These are phyloP conservation scores for Oopsacas minuta DNA, from an alignment of 37 sponge, comb jelly and placozoan species.

Conservation along the genomic window DNA sequence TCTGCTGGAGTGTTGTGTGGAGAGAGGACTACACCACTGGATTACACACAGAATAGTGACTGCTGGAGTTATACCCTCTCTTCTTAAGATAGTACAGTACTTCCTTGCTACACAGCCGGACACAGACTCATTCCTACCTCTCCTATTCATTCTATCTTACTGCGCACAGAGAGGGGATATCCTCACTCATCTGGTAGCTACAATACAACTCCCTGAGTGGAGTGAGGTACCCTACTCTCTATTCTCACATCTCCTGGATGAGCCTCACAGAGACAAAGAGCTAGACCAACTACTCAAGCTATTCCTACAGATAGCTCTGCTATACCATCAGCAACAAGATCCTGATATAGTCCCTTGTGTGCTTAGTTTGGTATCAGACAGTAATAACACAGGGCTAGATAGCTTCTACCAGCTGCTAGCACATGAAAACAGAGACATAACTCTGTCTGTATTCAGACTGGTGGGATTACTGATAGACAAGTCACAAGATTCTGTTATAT, in stretches of 20 bases:
- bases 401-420: slow-evolving; percentile 8
- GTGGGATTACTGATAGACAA: not conserved
- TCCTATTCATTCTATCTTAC: not conserved
- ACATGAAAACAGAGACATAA: not conserved
- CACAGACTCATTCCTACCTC: not conserved
- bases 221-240: not conserved
- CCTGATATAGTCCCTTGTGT: not conserved
- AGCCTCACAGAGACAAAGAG: not conserved
- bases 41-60: not conserved
- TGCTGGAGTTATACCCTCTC: not conserved
- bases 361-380: not conserved
- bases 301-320: not conserved
- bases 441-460: not conserved
- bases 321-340: not conserved
- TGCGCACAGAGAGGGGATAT: not conserved
- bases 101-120: not conserved
- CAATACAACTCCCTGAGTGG: not conserved
- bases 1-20: slow-evolving; percentile 12
- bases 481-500: not conserved
- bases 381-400: not conserved
- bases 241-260: not conserved
- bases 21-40: not conserved
- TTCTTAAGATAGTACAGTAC: not conserved
- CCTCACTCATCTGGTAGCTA: not conserved
- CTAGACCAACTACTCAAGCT: not conserved